Base-by-base conservation (phyloP, 2,113 vertebrate genomes). In the Bettongia penicillata region DNA sequence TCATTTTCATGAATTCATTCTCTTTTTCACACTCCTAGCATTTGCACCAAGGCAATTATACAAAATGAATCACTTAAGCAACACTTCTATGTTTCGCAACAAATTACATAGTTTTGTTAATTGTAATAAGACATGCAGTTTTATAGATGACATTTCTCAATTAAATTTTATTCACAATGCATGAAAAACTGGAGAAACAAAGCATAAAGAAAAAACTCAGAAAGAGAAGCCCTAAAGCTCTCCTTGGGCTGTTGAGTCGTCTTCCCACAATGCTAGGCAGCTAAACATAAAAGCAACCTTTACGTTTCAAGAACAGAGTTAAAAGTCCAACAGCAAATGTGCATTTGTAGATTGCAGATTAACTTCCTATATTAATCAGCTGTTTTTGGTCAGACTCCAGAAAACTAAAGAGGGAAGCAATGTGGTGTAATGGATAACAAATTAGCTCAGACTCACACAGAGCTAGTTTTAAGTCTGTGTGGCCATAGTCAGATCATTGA, bases 161-260 rank as follows among this genome's bases (percentile, higher is more conserved):
- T 10, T 93, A 93, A 19, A 57, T 53, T 48, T 84, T 31, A 91
- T 93, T 57, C 37, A 84, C 84, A 53, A 90, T 43, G 92, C 0
- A 24, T 23, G 91, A 96, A 90, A 93, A 95, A 94, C 47, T n/a
- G 47, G 49, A 93, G 90, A 98, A 96, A 94, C 52, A 95, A 94
- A 93, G 43, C 19, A n/a, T 84, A 4, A 49, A 4, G 91, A 61
- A 10, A 48, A 91, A 37, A 95, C 90, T 93, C 43, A 89, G 89
- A 31, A 4, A 49, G 90, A 31, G 23, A 8, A 5, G 89, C 61
- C 51, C 95, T 3, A 48, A 37, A 51, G 90, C 94, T 95, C 90
- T 95, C 94, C 93, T 95, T 94, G 37, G 92, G 57, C 28, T 97
- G 90, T 51, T 96, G 93, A 92, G 68, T 96, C 91, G 94, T 57